phyloP scores from a whole-genome alignment of 1,140 invertebrate species.

The Elymnias hypermnestra region DNA sequence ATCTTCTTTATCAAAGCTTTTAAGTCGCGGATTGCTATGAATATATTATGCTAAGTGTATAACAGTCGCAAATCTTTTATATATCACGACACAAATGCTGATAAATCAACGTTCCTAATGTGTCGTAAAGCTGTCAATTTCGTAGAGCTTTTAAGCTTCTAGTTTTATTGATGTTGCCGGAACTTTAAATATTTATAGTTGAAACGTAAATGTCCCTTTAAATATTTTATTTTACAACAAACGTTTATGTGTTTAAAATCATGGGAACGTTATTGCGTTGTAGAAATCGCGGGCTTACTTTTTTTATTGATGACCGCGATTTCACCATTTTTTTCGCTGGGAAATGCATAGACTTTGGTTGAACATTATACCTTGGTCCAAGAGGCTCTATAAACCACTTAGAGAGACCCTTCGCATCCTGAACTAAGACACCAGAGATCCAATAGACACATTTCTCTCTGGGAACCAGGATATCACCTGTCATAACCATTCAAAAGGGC shows the following conservation, averaged over 20 bases:
- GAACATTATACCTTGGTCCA: too few species aligned
- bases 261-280: not conserved
- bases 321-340: too few species aligned
- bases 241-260: not conserved
- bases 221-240: not conserved
- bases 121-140: not conserved
- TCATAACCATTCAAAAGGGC: too few species aligned
- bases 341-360: too few species aligned
- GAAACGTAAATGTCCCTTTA: not conserved
- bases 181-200: slow-evolving; percentile 3
- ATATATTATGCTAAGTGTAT: slow-evolving; percentile 5
- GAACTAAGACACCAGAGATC: too few species aligned
- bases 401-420: too few species aligned
- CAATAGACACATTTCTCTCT: too few species aligned
- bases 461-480: too few species aligned
- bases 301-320: too few species aligned
- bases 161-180: slow-evolving; percentile 2
- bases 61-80: slow-evolving; percentile 10
- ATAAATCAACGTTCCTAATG: not conserved
- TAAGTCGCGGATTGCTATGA: not conserved
- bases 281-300: too few species aligned
- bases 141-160: slow-evolving; percentile 4
- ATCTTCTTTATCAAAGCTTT: too few species aligned
- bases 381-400: too few species aligned
- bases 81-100: not conserved